Percentiles rank a stretch among this genome's conserved stretches.
Evolutionary conservation across 2,113 vertebrate genomes (phyloP).

Genomic region (Cariama cristata): DNA sequence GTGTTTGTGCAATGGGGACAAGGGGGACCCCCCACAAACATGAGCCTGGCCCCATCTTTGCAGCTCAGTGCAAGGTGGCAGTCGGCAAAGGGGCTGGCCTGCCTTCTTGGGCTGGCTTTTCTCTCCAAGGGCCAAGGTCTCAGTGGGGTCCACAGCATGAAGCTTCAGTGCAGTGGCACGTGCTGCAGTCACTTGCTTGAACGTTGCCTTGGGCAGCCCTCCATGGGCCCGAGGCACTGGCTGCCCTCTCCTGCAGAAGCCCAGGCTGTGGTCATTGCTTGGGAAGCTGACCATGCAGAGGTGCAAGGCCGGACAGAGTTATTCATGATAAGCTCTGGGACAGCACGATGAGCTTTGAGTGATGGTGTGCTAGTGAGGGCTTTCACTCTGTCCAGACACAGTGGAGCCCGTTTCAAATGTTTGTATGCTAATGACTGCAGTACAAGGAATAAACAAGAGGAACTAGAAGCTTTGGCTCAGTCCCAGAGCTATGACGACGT

Average conservation of each 20-base stretch:
- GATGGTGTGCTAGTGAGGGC: neutral
- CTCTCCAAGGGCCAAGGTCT: neutral
- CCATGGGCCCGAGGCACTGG: neutral
- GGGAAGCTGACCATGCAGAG: neutral
- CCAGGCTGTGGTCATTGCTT: neutral
- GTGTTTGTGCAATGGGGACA: neutral
- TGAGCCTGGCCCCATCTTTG: accelerated
- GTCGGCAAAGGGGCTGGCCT: neutral
- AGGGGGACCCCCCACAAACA: accelerated
- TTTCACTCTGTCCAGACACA: neutral
- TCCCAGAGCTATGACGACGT: neutral
- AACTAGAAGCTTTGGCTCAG: neutral
- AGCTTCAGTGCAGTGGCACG: neutral
- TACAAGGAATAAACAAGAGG: neutral
- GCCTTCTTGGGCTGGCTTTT: neutral
- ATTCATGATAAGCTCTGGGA: neutral
- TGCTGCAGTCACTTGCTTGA: neutral
- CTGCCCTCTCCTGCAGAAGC: neutral
- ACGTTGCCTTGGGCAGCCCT: neutral
- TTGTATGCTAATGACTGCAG: accelerated
- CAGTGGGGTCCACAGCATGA: neutral
- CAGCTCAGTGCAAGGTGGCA: neutral
- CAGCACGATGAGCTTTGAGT: neutral
- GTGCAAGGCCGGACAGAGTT: neutral
- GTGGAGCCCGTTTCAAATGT: neutral